These are phyloP conservation scores for Pituophis catenifer DNA, from an alignment of 2,113 vertebrate species.

Conservation along the genomic window DNA sequence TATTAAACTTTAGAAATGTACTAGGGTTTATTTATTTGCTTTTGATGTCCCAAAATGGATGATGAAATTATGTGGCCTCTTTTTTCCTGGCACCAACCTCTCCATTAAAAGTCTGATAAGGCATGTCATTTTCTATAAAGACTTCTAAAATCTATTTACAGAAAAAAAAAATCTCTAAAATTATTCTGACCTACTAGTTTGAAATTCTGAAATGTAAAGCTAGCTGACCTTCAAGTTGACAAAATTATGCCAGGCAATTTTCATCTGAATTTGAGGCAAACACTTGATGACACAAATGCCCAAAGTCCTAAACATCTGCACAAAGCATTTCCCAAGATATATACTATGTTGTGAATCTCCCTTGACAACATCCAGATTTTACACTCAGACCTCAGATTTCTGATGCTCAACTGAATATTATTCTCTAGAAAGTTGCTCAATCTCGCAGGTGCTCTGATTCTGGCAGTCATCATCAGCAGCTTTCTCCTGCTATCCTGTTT, in stretches of 20 bases:
- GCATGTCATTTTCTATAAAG: neutral
- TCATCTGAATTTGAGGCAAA: conserved; percentile 6
- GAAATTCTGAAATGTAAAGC: neutral
- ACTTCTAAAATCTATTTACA: neutral
- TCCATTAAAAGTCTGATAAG: neutral
- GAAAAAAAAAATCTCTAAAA: neutral
- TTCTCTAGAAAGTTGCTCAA: conserved; percentile 20
- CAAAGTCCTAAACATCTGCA: neutral
- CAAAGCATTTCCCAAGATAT: accelerated
- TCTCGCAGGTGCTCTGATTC: neutral
- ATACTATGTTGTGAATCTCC: accelerated
- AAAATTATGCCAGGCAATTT: neutral
- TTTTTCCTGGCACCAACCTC: neutral
- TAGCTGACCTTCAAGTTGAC: neutral
- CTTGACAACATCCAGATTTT: neutral
- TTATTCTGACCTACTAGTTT: neutral
- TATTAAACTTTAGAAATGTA: neutral
- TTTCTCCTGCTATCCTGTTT: neutral
- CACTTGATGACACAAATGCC: neutral
- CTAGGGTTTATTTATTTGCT: neutral
- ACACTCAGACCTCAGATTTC: neutral
- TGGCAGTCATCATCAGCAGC: conserved; percentile 38
- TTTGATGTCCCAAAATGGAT: neutral
- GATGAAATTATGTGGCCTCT: neutral
- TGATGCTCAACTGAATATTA: neutral